Evolutionary conservation across 2,888 invertebrate genomes (phyloP).

Genomic region (Drosophila bunnanda): DNA sequence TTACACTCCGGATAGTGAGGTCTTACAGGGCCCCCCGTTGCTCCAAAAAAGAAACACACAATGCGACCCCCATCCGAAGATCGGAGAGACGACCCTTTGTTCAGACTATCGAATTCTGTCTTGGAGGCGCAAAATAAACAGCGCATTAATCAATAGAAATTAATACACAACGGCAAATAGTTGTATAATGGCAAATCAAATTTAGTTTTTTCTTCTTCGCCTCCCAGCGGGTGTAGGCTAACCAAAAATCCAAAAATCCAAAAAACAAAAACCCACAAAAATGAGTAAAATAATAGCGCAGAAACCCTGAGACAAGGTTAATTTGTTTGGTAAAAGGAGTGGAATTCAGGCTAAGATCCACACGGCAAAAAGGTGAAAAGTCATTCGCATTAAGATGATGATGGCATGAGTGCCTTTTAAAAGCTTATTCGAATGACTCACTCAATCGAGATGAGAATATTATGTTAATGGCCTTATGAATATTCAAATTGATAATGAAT

Average conservation of each 20-base stretch:
- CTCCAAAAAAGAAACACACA: conserved; percentile 55
- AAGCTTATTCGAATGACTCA: conserved; percentile 31
- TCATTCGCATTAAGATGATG: conserved; percentile 38
- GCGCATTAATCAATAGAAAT: conserved; percentile 76
- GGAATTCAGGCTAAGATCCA: conserved; percentile 5
- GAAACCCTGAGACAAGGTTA: conserved; percentile 39
- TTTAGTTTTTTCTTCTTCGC: conserved; percentile 52
- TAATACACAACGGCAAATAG: conserved; percentile 74
- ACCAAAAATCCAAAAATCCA: conserved; percentile 4
- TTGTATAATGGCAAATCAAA: conserved; percentile 75
- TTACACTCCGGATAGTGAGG: conserved; percentile 61
- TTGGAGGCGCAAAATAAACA: conserved; percentile 74
- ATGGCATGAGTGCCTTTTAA: conserved; percentile 23
- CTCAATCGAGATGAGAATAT: conserved; percentile 7
- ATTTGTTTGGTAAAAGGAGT: conserved; percentile 15
- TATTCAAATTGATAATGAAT: conserved; percentile 32
- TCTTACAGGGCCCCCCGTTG: conserved; percentile 70
- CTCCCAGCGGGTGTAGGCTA: conserved; percentile 43
- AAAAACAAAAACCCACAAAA: conserved; percentile 12
- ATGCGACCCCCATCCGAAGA: conserved; percentile 55
- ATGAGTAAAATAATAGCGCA: conserved; percentile 35
- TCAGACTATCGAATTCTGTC: conserved; percentile 50
- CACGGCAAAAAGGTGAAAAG: conserved; percentile 30
- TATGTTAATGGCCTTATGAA: conserved; percentile 27
- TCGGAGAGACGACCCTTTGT: conserved; percentile 41